Evolutionary conservation across 1,140 invertebrate species (phyloP).

Genomic region (Heliconius himera): DNA sequence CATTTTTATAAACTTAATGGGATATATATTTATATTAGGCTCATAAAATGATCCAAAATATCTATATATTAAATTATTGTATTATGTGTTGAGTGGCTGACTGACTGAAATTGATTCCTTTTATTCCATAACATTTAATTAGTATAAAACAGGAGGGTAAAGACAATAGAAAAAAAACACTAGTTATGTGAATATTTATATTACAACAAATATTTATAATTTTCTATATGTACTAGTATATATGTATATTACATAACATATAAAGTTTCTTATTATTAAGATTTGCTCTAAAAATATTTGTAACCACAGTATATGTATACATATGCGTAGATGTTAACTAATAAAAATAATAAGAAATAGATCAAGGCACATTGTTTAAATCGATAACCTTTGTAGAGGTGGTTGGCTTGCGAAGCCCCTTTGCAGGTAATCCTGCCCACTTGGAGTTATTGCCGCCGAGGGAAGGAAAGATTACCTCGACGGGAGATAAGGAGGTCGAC

Average conservation of each 20-base stretch:
- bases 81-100: no score
- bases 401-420: constrained; percentile 74
- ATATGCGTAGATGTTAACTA: background rate
- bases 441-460: constrained; percentile 80
- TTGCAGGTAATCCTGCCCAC: constrained; percentile 81
- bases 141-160: no score
- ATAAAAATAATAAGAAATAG: constrained; percentile 44
- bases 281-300: no score
- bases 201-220: no score
- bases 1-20: background rate
- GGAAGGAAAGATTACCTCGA: constrained; percentile 81
- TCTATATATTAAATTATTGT: background rate
- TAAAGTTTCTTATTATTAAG: no score
- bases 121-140: no score
- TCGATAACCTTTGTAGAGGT: constrained; percentile 77
- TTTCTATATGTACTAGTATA: no score
- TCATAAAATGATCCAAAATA: background rate
- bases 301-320: no score
- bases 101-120: no score
- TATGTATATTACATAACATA: no score
- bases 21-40: background rate
- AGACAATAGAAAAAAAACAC: no score
- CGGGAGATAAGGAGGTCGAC: constrained; percentile 80
- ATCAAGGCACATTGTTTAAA: constrained; percentile 68
- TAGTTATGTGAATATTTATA: no score